Percentiles rank a stretch among this genome's conserved stretches.
Conservation (phyloP, 2,797 vertebrate species). For the Lindbergichthys nudifrons region DNA sequence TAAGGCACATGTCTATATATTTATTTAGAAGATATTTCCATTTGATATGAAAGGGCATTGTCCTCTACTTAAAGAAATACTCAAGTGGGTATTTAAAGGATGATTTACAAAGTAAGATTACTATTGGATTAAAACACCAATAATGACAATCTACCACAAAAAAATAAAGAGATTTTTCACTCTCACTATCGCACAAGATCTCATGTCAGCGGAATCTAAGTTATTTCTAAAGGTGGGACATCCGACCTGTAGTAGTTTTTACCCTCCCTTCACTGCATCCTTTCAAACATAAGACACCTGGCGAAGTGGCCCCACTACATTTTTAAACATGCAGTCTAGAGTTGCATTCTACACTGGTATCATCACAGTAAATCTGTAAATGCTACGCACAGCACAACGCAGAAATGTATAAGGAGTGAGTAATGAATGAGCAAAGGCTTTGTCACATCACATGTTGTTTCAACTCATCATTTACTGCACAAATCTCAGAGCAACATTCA, state of each 20-base stretch:
- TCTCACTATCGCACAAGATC: background rate
- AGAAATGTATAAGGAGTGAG: background rate
- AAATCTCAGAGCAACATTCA: conserved; percentile 41
- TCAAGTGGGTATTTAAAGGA: background rate
- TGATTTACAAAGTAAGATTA: no score
- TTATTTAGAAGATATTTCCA: background rate
- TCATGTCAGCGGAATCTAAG: background rate
- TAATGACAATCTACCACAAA: background rate
- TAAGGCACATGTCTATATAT: background rate
- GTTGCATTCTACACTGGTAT: background rate
- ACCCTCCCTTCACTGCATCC: no score
- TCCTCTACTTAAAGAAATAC: no score
- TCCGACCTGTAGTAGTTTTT: background rate
- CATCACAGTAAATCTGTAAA: background rate
- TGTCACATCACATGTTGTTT: conserved; percentile 23
- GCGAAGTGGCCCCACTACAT: conserved; percentile 23
- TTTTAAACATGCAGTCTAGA: background rate
- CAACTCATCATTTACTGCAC: conserved; percentile 45
- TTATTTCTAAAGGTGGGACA: background rate
- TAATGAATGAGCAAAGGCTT: background rate
- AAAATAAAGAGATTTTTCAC: background rate
- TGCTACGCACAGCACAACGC: background rate
- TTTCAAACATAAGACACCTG: background rate
- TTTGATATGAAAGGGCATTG: background rate
- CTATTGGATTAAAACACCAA: background rate